Base-by-base conservation (phyloP, 2,888 invertebrate genomes). In the Tetranychus piercei region DNA sequence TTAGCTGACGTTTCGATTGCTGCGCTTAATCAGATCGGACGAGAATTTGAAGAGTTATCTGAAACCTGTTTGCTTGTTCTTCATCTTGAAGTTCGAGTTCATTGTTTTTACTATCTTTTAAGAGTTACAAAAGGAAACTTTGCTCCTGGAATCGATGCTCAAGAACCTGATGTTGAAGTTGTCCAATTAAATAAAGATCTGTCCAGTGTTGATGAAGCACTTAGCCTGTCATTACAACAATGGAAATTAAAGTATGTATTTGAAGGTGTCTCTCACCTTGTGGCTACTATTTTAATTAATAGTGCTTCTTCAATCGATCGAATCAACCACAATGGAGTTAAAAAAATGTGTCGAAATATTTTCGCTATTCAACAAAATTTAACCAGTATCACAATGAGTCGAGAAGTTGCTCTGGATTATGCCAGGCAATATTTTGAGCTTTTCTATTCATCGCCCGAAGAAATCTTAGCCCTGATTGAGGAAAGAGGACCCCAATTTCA, bases 81-180 rank as follows among this genome's bases (percentile, higher is more conserved):
- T 74, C 95, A 96, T 85, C 85, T 96, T 79, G 96, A 97, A 86
- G 87, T 90, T 76, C 87, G 94, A 76, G 94, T 96, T 70, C 94
- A 94, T 82, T 96, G 95, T 83, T 95, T 96, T 85, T 92, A 92
- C 84, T 94, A 93, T 84, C 85, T 96, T 78, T 86, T 87, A 76
- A 65, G 82, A 34, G 79, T 77, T 76, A 77, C 74, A 45, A 75
- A 78, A 76, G 78, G 78, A 67, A 79, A 78, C 1, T 80, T 80
- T 79, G 82, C 81, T 44, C 82, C 83, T 72, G 87, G 88, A 77
- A 87, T 88, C 79, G 89, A 90, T 82, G 87, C 88, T 74, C 87
- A 90, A 78, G 90, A 90, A 75, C 88, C 89, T 8, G 89, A 89
- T 83, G 87, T 87, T 67, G 88, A 88, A 82, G 89, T 89, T 69